phyloP scores from a whole-genome alignment of 2,113 vertebrate species.

The Eidolon helvum region DNA sequence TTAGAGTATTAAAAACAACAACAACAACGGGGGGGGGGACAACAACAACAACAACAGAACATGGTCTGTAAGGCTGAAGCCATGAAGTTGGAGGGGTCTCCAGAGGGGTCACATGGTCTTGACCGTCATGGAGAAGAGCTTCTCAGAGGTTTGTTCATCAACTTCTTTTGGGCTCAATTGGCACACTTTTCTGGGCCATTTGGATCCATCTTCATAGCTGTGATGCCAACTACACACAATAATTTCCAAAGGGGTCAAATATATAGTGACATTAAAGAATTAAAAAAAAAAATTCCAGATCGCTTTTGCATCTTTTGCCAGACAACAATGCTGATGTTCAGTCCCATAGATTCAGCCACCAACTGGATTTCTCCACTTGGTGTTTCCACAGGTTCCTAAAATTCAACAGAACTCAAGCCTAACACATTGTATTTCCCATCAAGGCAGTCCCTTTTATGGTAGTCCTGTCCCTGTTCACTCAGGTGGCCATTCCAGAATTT shows the following conservation, averaged over 20 bases:
- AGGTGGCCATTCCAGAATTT: neutral
- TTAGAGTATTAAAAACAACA: neutral
- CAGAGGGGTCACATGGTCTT: accelerated
- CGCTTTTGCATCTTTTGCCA: neutral
- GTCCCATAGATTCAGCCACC: neutral
- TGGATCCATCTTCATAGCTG: neutral
- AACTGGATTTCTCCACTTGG: neutral
- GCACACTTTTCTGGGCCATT: neutral
- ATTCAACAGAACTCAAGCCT: neutral
- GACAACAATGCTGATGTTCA: neutral
- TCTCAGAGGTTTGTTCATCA: neutral
- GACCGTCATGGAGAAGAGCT: neutral
- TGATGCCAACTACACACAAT: neutral
- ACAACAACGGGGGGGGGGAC: neutral
- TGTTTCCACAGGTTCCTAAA: neutral
- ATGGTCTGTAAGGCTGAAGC: neutral
- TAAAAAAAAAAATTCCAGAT: too few species aligned
- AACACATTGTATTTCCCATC: neutral
- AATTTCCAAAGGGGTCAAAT: neutral
- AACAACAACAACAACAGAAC: neutral
- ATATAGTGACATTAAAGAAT: too few species aligned
- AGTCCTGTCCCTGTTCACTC: neutral
- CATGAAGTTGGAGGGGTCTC: neutral
- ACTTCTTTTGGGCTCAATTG: neutral
- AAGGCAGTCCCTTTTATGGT: neutral